Conservation (phyloP, 2,888 invertebrate genomes). For the Patella ulyssiponensis region DNA sequence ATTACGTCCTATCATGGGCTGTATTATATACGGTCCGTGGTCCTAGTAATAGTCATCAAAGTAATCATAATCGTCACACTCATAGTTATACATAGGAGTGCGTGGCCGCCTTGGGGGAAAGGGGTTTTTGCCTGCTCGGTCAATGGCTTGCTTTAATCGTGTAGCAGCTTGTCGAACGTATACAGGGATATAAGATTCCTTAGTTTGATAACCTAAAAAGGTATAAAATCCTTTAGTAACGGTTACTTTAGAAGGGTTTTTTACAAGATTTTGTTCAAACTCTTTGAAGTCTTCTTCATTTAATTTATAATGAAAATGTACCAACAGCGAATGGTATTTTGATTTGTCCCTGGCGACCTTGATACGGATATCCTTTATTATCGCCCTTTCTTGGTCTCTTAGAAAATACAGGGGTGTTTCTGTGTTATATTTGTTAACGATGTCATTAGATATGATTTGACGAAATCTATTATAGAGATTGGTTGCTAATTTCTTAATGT, state of each 20-base stretch:
- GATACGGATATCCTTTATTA: background rate
- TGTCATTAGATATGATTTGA: background rate
- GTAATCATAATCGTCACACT: background rate
- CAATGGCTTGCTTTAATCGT: background rate
- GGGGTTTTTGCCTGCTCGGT: background rate
- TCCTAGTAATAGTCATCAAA: background rate
- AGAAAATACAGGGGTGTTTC: background rate
- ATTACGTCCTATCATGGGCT: too few species aligned
- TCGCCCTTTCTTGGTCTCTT: background rate
- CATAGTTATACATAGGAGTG: background rate
- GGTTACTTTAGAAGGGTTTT: background rate
- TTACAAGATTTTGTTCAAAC: background rate
- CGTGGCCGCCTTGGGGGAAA: background rate
- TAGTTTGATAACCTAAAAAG: background rate
- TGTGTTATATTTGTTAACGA: background rate
- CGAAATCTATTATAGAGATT: background rate
- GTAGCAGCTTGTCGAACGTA: background rate
- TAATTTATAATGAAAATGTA: background rate
- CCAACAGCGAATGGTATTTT: background rate
- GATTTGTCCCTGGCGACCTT: background rate
- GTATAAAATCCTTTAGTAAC: constrained; percentile 4
- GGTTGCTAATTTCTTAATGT: background rate
- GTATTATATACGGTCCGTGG: background rate
- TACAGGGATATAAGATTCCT: background rate
- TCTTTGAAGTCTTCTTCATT: background rate